Base-by-base conservation (phyloP, 2,113 vertebrate species). In the Coptodon bakossiorum region DNA sequence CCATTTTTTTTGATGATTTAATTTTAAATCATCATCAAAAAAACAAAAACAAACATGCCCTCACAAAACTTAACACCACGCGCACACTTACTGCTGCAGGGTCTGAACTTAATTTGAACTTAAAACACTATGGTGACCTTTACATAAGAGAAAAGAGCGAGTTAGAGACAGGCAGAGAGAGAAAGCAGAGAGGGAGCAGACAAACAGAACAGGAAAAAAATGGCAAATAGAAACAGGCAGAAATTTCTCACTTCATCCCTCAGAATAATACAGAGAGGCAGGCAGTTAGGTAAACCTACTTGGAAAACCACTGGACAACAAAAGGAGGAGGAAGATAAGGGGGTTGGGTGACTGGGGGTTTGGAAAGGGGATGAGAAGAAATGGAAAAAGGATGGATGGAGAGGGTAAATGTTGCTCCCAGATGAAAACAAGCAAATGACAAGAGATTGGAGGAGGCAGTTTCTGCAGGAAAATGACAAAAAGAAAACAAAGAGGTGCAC, bases 71-170 rank as follows among this genome's bases (percentile, higher is more conserved):
- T 50, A 52, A 50, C 43, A 76, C 43, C 68, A 52, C 8, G 19
- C 6, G 5, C 12, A 80, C 82, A 34, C 6, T 36, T 4, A 4
- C 38, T 78, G 38, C 92, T 79, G 48, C 84, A 38, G 86, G 57
- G 81, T 36, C 73, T 94, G 88, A 93, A 94, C 91, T 90, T 86
- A 29, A 83, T 92, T 57, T 93, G 93, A 94, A 93, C 91, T 89
- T 85, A 38, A 89, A 83, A 83, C 92, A 82, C 52, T 16, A 19
- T 2, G 24, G 3, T 93, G 91, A 93, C 91, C 91, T 95, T 95
- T 93, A 86, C 80, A 43, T 83, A 66, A 84, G 54, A 87, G 48
- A 48, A 80, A 79, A 31, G 56, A 53, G 22, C 9, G 16, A 53
- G 36, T 24, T 19, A 56, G 61, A 63, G 43, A 63, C 24, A 16